A percentile compares a stretch with the other conserved stretches of the same genome.
These are phyloP conservation scores for Epicampocera succincta DNA, from an alignment of 2,888 invertebrate genomes.

Conservation along the genomic window DNA sequence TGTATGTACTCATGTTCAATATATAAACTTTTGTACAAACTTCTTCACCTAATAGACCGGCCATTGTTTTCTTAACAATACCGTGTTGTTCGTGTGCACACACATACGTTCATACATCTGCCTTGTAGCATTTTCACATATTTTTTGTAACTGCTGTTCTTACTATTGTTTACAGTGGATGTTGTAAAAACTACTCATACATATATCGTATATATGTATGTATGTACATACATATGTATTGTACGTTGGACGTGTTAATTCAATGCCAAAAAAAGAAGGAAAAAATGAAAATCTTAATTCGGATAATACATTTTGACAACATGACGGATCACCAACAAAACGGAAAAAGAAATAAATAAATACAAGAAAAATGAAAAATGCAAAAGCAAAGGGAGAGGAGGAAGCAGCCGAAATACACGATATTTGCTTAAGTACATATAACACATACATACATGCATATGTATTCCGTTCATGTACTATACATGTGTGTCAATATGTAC, in stretches of 20 bases:
- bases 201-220: too few relatives aligned
- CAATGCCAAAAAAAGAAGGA: conserved; percentile 70
- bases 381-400: conserved; percentile 72
- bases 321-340: conserved; percentile 82
- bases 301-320: conserved; percentile 82
- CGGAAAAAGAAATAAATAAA: conserved; percentile 4
- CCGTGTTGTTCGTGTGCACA: conserved; percentile 20
- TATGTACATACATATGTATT: too few relatives aligned
- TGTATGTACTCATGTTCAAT: background rate
- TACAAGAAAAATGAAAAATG: conserved; percentile 69
- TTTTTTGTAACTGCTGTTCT: conserved; percentile 12
- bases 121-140: background rate
- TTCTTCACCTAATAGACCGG: conserved; percentile 52
- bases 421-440: conserved; percentile 13
- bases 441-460: background rate
- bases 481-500: background rate
- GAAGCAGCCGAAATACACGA: conserved; percentile 57
- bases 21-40: conserved; percentile 50
- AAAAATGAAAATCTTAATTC: conserved; percentile 81
- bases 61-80: conserved; percentile 63
- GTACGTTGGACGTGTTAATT: conserved; percentile 69
- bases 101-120: too few relatives aligned
- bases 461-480: background rate
- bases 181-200: conserved; percentile 32
- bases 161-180: conserved; percentile 19